phyloP scores from a whole-genome alignment of 1,140 invertebrate species.

The Caerostris darwini region DNA sequence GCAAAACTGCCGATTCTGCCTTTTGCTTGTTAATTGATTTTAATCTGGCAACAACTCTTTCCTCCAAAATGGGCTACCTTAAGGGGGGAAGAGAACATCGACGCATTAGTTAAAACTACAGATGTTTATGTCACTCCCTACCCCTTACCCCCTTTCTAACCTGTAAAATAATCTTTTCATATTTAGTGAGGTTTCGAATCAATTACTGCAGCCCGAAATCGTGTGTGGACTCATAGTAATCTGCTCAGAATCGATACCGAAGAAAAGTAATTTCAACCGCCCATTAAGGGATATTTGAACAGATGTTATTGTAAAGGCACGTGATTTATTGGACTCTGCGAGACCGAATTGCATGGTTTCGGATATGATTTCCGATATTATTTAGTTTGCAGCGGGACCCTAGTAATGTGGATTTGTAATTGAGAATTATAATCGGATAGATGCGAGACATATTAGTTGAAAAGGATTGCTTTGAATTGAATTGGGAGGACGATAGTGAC shows the following conservation, averaged over 20 bases:
- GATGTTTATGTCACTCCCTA: constrained; percentile 8
- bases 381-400: not conserved
- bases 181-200: constrained; percentile 61
- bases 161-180: constrained; percentile 34
- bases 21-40: not conserved
- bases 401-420: not conserved
- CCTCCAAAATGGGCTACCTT: not conserved
- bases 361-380: not conserved
- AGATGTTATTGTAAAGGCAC: constrained; percentile 54
- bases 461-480: not conserved
- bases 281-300: constrained; percentile 59
- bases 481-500: not conserved
- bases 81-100: not conserved
- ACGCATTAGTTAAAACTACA: constrained; percentile 41
- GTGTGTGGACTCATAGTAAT: not conserved
- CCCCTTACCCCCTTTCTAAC: not conserved
- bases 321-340: constrained; percentile 37
- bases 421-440: not conserved
- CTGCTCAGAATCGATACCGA: constrained; percentile 49
- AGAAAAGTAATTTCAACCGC: constrained; percentile 62
- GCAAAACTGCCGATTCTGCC: not conserved
- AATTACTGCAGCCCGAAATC: constrained; percentile 34
- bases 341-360: not conserved
- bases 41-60: not conserved
- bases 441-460: not conserved